A percentile compares a stretch with the other conserved stretches of the same genome.
Evolutionary conservation across 2,888 invertebrate genomes (phyloP).

Genomic region (Blastobasis adustella): DNA sequence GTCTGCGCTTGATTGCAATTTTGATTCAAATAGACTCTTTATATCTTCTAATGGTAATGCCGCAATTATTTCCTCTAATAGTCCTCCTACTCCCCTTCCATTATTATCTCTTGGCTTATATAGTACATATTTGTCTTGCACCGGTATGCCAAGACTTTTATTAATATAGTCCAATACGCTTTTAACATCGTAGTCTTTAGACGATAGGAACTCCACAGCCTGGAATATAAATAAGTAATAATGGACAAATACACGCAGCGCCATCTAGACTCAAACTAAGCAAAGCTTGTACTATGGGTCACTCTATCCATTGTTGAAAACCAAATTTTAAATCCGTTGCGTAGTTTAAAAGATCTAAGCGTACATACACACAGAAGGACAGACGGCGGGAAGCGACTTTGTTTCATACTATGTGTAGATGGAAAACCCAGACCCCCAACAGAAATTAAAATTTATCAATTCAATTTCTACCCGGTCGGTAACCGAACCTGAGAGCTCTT

Average conservation of each 20-base stretch:
- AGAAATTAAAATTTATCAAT: no score
- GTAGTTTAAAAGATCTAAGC: no score
- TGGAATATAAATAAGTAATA: constrained; percentile 15
- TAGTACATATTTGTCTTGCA: constrained; percentile 9
- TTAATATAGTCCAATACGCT: constrained; percentile 25
- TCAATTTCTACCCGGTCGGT: no score
- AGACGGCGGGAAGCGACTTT: no score
- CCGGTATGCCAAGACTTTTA: constrained; percentile 21
- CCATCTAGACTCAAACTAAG: no score
- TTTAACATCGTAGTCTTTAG: constrained; percentile 31
- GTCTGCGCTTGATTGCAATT: constrained; percentile 27
- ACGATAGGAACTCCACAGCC: constrained; percentile 25
- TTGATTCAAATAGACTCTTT: constrained; percentile 29
- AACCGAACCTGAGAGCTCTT: no score
- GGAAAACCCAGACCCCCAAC: no score
- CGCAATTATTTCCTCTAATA: constrained; percentile 27
- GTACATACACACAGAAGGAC: no score
- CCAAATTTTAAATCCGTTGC: no score
- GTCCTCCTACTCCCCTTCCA: constrained; percentile 22
- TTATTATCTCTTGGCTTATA: constrained; percentile 2
- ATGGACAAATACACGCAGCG: background rate
- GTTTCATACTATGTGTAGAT: no score
- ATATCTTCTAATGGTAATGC: constrained; percentile 29
- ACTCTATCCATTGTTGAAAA: no score
- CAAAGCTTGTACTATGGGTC: no score